phyloP scores from a whole-genome alignment of 2,113 vertebrate species.

The Archocentrus centrarchus region DNA sequence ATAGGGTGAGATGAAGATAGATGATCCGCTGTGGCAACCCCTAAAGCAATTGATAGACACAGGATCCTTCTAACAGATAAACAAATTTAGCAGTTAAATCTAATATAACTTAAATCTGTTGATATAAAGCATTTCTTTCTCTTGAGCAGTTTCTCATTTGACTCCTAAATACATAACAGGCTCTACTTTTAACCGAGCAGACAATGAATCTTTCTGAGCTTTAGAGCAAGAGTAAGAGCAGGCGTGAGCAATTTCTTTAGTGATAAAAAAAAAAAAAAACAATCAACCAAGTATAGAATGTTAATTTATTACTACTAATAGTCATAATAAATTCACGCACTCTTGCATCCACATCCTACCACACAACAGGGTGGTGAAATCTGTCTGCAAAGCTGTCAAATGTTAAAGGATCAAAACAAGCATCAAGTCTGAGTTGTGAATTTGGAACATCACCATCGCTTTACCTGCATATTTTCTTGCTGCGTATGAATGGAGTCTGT shows the following conservation, averaged over 20 bases:
- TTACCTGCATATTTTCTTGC: conserved; percentile 2
- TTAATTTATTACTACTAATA: neutral
- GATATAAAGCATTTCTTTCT: neutral
- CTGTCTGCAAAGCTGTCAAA: neutral
- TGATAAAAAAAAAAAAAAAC: neutral
- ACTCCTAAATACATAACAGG: neutral
- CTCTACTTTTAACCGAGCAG: neutral
- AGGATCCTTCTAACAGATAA: neutral
- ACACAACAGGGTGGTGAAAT: neutral
- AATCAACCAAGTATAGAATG: neutral
- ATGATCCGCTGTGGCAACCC: neutral
- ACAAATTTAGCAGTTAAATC: neutral
- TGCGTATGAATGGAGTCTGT: conserved; percentile 14
- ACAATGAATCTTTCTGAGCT: neutral
- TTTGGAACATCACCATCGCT: neutral
- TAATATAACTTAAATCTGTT: neutral
- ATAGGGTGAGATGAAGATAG: neutral
- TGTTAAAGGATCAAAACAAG: conserved; percentile 8
- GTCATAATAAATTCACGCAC: neutral
- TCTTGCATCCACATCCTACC: neutral
- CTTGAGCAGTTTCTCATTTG: neutral
- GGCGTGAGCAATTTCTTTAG: neutral
- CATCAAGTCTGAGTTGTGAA: neutral
- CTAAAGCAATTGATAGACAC: neutral
- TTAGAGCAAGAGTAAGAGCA: neutral